Evolutionary conservation across 2,113 vertebrate species (phyloP).

Genomic region (Amblyornis subalaris): DNA sequence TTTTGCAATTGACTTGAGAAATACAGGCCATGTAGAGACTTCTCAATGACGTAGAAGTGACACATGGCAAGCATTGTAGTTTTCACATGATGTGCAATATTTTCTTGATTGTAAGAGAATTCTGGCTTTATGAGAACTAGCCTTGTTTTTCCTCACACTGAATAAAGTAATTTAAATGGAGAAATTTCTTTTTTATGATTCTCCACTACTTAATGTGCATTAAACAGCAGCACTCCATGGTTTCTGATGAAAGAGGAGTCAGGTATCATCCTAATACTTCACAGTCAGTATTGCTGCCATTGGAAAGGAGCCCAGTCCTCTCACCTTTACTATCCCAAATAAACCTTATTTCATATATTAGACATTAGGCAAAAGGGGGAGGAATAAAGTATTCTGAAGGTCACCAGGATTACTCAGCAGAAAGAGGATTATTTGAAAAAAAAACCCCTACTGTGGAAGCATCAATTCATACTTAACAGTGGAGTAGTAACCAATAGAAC

Average conservation of each 20-base stretch:
- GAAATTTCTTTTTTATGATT: background rate
- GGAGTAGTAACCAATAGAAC: background rate
- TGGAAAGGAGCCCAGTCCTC: background rate
- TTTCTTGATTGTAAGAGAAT: background rate
- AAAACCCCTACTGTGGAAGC: background rate
- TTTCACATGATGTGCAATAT: background rate
- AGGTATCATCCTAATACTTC: background rate
- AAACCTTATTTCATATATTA: background rate
- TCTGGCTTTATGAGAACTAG: background rate
- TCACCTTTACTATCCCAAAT: slow-evolving; percentile 7
- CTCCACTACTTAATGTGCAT: background rate
- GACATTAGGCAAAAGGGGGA: background rate
- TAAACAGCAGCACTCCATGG: background rate
- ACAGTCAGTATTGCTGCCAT: background rate
- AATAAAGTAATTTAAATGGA: background rate
- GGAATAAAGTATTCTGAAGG: background rate
- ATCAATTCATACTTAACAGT: background rate
- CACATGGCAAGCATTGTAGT: background rate
- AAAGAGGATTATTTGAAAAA: background rate
- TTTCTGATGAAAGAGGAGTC: background rate
- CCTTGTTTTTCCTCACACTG: background rate
- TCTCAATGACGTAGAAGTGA: background rate
- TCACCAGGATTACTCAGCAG: background rate
- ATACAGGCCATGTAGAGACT: background rate
- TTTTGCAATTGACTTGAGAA: background rate